Evolutionary conservation across 2,888 invertebrate species (phyloP).

Genomic region (Atrina japonica): DNA sequence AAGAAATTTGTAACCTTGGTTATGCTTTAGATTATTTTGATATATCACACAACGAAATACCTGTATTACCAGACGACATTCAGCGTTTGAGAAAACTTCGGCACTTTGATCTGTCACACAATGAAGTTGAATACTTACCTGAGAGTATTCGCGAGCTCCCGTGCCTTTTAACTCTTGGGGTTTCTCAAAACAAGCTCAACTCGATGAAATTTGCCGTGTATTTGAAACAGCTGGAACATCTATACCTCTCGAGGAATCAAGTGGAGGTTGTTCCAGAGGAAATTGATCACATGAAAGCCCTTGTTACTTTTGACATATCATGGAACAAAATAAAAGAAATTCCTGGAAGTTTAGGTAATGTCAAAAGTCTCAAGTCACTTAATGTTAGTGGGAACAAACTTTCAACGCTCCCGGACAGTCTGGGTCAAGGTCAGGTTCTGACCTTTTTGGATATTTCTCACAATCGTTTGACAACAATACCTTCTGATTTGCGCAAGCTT

Average conservation of each 20-base stretch:
- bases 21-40: slow-evolving; percentile 68
- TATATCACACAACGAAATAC: slow-evolving; percentile 69
- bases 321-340: slow-evolving; percentile 72
- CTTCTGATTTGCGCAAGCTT: slow-evolving; percentile 71
- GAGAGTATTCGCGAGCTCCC: slow-evolving; percentile 70
- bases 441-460: slow-evolving; percentile 69
- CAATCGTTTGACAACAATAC: slow-evolving; percentile 72
- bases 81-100: slow-evolving; percentile 69
- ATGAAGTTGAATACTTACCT: slow-evolving; percentile 73
- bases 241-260: slow-evolving; percentile 71
- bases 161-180: slow-evolving; percentile 67
- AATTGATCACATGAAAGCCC: slow-evolving; percentile 72
- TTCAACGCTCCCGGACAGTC: slow-evolving; percentile 63
- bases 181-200: slow-evolving; percentile 75
- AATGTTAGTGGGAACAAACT: slow-evolving; percentile 72
- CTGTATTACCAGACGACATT: slow-evolving; percentile 68
- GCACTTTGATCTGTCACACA: slow-evolving; percentile 67
- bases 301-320: slow-evolving; percentile 72
- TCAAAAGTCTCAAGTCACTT: slow-evolving; percentile 71
- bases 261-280: slow-evolving; percentile 74
- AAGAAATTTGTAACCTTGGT: slow-evolving; percentile 83
- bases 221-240: slow-evolving; percentile 64
- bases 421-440: slow-evolving; percentile 72
- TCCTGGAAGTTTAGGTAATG: slow-evolving; percentile 64
- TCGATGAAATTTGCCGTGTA: slow-evolving; percentile 73